Evolutionary conservation across 2,888 invertebrate genomes (phyloP).

Genomic region (Geophilus truncorum): DNA sequence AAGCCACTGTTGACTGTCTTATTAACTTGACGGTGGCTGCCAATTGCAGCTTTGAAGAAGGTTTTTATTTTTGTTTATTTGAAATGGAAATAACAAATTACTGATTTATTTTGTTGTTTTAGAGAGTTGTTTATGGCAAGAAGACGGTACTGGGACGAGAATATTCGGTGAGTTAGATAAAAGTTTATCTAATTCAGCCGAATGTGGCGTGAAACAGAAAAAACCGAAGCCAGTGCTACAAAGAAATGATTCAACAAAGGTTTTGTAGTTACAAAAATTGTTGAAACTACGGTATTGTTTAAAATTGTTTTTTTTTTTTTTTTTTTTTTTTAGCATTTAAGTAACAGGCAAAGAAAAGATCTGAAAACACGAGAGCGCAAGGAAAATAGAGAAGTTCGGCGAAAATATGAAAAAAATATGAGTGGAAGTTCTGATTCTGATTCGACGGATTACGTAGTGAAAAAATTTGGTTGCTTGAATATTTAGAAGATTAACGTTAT

Average conservation of each 20-base stretch:
- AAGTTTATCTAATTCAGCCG: not conserved
- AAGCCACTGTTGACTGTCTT: constrained; percentile 36
- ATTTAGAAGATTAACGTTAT: not conserved
- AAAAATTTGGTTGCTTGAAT: constrained; percentile 28
- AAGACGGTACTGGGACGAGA: constrained; percentile 33
- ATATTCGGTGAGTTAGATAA: constrained; percentile 30
- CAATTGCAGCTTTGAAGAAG: not conserved
- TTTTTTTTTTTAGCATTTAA: constrained; percentile 39
- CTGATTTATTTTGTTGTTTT: not conserved
- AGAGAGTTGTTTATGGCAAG: constrained; percentile 22
- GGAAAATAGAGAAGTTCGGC: constrained; percentile 38
- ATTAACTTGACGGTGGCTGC: constrained; percentile 30
- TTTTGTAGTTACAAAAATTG: not conserved
- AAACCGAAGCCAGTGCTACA: not conserved
- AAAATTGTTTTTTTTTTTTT: not conserved
- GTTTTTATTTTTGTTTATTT: not conserved
- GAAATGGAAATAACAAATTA: not conserved
- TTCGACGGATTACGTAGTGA: not conserved
- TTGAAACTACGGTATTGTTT: not conserved
- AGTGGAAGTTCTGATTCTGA: not conserved
- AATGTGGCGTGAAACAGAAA: constrained; percentile 23
- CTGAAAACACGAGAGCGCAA: constrained; percentile 43
- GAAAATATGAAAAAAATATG: not conserved
- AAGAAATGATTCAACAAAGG: not conserved
- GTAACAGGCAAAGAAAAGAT: constrained; percentile 42